Percentiles rank a stretch among this genome's conserved stretches.
phyloP scores from a whole-genome alignment of 2,797 vertebrate species.

The Fratercula arctica region DNA sequence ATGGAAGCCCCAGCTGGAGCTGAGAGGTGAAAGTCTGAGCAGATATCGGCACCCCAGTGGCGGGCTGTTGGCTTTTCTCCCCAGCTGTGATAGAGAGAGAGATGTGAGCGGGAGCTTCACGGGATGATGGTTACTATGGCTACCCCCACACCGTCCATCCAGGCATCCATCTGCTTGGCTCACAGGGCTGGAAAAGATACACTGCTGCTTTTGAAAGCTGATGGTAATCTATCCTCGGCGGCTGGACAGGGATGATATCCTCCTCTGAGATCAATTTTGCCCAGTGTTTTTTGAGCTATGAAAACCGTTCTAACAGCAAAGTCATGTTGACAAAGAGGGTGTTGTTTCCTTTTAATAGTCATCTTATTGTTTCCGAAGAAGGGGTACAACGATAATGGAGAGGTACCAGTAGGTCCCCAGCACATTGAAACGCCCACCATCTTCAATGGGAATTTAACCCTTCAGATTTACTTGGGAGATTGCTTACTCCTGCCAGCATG shows the following conservation, averaged over 20 bases:
- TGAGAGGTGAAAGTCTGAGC: not conserved
- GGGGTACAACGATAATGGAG: not conserved
- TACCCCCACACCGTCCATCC: constrained; percentile 73
- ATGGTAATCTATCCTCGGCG: constrained; percentile 66
- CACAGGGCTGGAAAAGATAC: constrained; percentile 70
- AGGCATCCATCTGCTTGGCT: constrained; percentile 78
- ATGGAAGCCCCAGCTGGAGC: not conserved
- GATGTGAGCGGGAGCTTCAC: constrained; percentile 63
- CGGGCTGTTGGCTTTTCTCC: constrained; percentile 55
- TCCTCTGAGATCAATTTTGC: constrained; percentile 52
- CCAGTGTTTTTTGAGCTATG: constrained; percentile 17
- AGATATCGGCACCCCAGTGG: not conserved
- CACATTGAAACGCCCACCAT: not conserved
- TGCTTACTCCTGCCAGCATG: not conserved
- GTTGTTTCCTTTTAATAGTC: constrained; percentile 5
- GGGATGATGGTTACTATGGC: constrained; percentile 78
- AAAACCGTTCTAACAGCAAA: constrained; percentile 12
- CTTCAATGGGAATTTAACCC: not conserved
- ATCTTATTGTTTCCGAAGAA: not conserved
- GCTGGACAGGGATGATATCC: constrained; percentile 44
- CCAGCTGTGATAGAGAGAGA: constrained; percentile 56
- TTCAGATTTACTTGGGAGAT: not conserved
- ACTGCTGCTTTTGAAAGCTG: constrained; percentile 75
- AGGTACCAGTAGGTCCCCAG: constrained; percentile 10
- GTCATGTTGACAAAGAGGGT: not conserved